Conservation (phyloP, 1,140 invertebrate species). For the Lamellibrachia luymesi region DNA sequence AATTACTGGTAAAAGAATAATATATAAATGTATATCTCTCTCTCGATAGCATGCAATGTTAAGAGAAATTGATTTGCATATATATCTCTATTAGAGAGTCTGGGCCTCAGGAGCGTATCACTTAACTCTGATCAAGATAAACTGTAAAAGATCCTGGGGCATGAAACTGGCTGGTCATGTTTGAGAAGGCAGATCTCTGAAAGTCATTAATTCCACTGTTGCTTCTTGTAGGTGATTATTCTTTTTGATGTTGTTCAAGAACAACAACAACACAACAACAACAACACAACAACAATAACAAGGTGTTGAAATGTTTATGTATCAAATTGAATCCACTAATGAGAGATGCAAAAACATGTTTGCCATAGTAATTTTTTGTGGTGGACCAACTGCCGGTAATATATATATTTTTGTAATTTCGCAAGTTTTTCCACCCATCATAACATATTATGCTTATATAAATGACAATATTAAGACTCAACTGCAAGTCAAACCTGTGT, state of each 20-base stretch:
- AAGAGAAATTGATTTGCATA: not conserved
- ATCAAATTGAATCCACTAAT: not conserved
- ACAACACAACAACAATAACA: too few relatives aligned
- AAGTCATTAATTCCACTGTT: not conserved
- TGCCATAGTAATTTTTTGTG: not conserved
- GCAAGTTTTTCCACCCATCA: not conserved
- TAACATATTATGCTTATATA: too few relatives aligned
- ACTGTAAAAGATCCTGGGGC: not conserved
- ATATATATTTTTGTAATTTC: not conserved
- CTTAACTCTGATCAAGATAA: not conserved
- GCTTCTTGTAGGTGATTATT: not conserved
- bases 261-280: not conserved
- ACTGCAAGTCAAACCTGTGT: too few relatives aligned
- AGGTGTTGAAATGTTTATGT: not conserved
- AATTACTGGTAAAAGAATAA: not conserved
- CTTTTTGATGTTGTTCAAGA: not conserved
- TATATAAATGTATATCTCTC: not conserved
- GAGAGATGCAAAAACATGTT: not conserved
- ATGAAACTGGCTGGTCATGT: not conserved
- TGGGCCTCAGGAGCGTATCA: not conserved
- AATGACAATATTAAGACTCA: too few relatives aligned
- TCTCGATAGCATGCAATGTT: not conserved
- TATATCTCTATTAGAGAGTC: not conserved
- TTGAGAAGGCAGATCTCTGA: not conserved
- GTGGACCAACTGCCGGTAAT: not conserved